Evolutionary conservation across 2,888 invertebrate species (phyloP).

Genomic region (Chromoteleia sp.): DNA sequence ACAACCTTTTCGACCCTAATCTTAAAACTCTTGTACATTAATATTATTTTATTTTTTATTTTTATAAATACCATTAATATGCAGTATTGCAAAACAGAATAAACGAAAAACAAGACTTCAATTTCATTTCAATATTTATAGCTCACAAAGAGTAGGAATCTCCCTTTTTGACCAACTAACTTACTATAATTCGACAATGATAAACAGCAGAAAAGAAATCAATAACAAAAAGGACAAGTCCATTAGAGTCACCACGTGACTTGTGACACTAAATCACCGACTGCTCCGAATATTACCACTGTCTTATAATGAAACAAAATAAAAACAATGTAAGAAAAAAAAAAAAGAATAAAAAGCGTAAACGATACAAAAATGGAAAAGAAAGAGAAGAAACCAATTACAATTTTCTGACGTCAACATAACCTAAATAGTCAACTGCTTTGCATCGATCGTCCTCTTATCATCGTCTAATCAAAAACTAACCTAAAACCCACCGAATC

Average conservation of each 20-base stretch:
- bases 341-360: too few species aligned
- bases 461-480: conserved; percentile 10
- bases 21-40: too few species aligned
- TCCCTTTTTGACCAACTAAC: background rate
- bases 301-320: too few species aligned
- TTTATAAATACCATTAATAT: too few species aligned
- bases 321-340: too few species aligned
- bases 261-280: conserved; percentile 2
- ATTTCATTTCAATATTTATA: background rate
- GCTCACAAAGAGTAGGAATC: too few species aligned
- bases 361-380: conserved; percentile 1
- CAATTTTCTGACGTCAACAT: conserved; percentile 5
- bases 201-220: conserved; percentile 50
- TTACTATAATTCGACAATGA: background rate
- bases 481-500: conserved; percentile 14
- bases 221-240: conserved; percentile 62
- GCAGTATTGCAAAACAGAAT: too few species aligned
- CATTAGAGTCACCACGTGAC: conserved; percentile 49
- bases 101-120: too few species aligned
- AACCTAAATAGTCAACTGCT: conserved; percentile 11
- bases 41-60: too few species aligned
- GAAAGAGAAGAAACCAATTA: background rate
- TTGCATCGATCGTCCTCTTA: conserved; percentile 7
- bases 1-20: too few species aligned
- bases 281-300: background rate